Conservation (phyloP, 1,140 invertebrate genomes). For the Helicoverpa zea region DNA sequence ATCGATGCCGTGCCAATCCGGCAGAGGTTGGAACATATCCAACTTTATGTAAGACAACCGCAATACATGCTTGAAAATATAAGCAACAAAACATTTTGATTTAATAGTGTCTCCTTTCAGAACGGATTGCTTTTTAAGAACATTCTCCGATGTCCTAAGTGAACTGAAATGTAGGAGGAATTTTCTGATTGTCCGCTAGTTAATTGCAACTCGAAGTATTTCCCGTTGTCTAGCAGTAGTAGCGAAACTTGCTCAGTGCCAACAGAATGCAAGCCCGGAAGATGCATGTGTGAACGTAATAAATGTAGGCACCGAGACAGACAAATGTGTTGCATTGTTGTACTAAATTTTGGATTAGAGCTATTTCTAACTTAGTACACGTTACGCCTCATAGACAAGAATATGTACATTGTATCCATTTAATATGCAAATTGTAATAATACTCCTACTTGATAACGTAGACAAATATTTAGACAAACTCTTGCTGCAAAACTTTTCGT, state of each 20-base stretch:
- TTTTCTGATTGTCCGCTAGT: conserved; percentile 24
- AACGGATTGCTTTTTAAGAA: conserved; percentile 14
- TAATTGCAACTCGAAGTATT: conserved; percentile 33
- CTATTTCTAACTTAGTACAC: background rate
- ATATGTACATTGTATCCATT: too few species aligned
- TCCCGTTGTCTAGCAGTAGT: background rate
- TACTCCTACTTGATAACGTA: too few species aligned
- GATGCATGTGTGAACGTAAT: conserved; percentile 9
- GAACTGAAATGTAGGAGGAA: conserved; percentile 17
- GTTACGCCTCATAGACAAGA: background rate
- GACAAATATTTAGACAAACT: background rate
- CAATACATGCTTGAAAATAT: conserved; percentile 32
- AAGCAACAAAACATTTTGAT: conserved; percentile 33
- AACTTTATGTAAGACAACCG: conserved; percentile 35
- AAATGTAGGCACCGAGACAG: conserved; percentile 1
- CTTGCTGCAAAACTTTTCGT: background rate
- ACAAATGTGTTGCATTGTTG: background rate
- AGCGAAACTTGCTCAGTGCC: conserved; percentile 25
- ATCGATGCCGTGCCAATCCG: conserved; percentile 31
- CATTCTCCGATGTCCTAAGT: conserved; percentile 8
- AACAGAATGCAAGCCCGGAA: conserved; percentile 24
- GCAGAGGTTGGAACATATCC: conserved; percentile 28
- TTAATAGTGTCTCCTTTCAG: conserved; percentile 16
- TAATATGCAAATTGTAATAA: too few species aligned
- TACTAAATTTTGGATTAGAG: background rate